phyloP scores from a whole-genome alignment of 2,888 invertebrate species.

The Parthenolecanium corni region DNA sequence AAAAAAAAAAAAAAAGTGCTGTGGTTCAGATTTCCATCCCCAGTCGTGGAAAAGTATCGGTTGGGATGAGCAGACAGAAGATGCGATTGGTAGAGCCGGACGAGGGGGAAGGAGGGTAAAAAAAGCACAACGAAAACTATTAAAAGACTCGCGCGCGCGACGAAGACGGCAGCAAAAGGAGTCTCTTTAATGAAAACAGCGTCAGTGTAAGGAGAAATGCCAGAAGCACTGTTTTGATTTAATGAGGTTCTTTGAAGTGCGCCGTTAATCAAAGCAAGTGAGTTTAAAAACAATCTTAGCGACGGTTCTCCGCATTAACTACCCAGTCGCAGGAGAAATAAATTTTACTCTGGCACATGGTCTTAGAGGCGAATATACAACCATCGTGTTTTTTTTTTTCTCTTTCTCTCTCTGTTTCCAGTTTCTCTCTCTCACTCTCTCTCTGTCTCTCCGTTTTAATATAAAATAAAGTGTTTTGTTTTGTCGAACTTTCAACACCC shows the following conservation, averaged over 20 bases:
- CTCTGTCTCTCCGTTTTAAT: background rate
- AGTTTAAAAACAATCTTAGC: constrained; percentile 27
- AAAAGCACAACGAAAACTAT: background rate
- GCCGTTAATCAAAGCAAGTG: constrained; percentile 28
- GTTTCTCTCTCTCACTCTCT: background rate
- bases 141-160: constrained; percentile 1
- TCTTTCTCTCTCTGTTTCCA: background rate
- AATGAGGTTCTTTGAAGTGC: constrained; percentile 28
- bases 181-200: background rate
- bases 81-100: background rate
- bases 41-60: too few relatives aligned
- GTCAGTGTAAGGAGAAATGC: constrained; percentile 15
- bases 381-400: background rate
- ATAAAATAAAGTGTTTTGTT: constrained; percentile 6
- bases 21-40: too few relatives aligned
- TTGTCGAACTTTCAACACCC: background rate
- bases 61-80: too few relatives aligned
- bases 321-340: constrained; percentile 9
- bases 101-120: background rate
- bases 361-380: background rate
- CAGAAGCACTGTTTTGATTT: constrained; percentile 26
- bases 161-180: background rate
- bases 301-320: constrained; percentile 25
- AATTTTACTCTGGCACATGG: constrained; percentile 17
- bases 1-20: background rate